Evolutionary conservation across 92 coral and sea anemone genomes (phyloP).

Genomic region (Epizoanthus stellaris): DNA sequence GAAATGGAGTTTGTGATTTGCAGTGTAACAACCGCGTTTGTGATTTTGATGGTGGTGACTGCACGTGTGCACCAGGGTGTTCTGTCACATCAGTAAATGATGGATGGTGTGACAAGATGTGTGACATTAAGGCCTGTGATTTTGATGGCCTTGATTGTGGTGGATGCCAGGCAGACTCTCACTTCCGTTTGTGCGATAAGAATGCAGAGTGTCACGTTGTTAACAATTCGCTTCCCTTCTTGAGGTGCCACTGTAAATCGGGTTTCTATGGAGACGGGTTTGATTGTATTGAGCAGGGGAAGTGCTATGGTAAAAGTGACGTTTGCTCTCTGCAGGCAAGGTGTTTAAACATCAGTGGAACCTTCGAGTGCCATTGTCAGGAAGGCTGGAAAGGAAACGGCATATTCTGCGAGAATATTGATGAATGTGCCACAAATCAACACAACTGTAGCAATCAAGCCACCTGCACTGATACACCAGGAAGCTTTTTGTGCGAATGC

Average conservation of each 20-base stretch:
- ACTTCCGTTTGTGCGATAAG: constrained; percentile 54
- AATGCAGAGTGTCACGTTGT: constrained; percentile 56
- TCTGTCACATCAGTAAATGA: constrained; percentile 57
- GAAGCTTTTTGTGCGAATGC: constrained; percentile 56
- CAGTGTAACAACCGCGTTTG: constrained; percentile 61
- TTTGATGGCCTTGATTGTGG: constrained; percentile 77
- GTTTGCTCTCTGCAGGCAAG: constrained; percentile 60
- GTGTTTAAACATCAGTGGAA: constrained; percentile 61
- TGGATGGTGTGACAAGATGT: constrained; percentile 63
- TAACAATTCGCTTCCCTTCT: constrained; percentile 50
- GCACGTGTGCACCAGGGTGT: constrained; percentile 66
- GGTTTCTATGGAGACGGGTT: constrained; percentile 73
- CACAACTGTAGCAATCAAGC: constrained; percentile 62
- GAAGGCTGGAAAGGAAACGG: constrained; percentile 72
- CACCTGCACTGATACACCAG: constrained; percentile 53
- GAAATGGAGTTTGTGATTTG: constrained; percentile 64
- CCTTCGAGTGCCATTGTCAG: constrained; percentile 66
- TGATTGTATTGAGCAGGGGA: constrained; percentile 62
- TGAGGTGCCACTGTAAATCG: constrained; percentile 56
- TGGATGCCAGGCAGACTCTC: constrained; percentile 62
- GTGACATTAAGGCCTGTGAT: constrained; percentile 55
- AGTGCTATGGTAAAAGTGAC: constrained; percentile 53
- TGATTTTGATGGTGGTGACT: constrained; percentile 73
- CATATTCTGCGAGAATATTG: constrained; percentile 65
- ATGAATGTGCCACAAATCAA: constrained; percentile 51